Conservation (phyloP, 2,888 invertebrate genomes). For the Drosophila imparisetae region DNA sequence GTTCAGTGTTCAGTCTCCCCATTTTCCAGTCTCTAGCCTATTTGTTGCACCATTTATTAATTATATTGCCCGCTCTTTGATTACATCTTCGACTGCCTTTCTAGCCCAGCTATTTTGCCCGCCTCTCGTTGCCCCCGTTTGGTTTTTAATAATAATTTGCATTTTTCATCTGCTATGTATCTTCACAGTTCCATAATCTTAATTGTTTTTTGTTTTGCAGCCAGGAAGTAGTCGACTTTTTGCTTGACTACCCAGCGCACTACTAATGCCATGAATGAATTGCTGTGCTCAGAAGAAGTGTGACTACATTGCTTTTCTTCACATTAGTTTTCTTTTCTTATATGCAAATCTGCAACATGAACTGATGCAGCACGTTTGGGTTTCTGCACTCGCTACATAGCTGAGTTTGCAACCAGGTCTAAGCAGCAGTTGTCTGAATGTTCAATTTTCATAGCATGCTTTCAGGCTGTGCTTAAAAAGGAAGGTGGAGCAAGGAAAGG, state of each 20-base stretch:
- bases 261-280: slow-evolving; percentile 15
- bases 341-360: neutral
- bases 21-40: slow-evolving; percentile 29
- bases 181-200: slow-evolving; percentile 34
- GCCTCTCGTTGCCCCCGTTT: slow-evolving; percentile 6
- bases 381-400: slow-evolving; percentile 20
- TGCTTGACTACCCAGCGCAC: slow-evolving; percentile 46
- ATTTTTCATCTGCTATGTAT: slow-evolving; percentile 66
- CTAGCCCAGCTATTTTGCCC: slow-evolving; percentile 32
- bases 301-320: slow-evolving; percentile 8
- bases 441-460: slow-evolving; percentile 20
- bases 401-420: slow-evolving; percentile 28
- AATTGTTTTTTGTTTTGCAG: slow-evolving; percentile 16
- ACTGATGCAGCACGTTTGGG: neutral
- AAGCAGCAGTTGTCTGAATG: neutral
- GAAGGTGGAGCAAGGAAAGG: neutral
- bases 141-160: slow-evolving; percentile 63
- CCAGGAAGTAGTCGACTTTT: slow-evolving; percentile 44
- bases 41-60: slow-evolving; percentile 67
- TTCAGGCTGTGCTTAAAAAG: slow-evolving; percentile 15
- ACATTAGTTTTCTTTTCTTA: neutral
- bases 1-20: neutral
- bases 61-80: slow-evolving; percentile 53
- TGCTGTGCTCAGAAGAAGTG: slow-evolving; percentile 17
- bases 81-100: slow-evolving; percentile 37